These are phyloP conservation scores for Lepidochrysops patricia DNA, from an alignment of 2,888 invertebrate species.

Conservation along the genomic window DNA sequence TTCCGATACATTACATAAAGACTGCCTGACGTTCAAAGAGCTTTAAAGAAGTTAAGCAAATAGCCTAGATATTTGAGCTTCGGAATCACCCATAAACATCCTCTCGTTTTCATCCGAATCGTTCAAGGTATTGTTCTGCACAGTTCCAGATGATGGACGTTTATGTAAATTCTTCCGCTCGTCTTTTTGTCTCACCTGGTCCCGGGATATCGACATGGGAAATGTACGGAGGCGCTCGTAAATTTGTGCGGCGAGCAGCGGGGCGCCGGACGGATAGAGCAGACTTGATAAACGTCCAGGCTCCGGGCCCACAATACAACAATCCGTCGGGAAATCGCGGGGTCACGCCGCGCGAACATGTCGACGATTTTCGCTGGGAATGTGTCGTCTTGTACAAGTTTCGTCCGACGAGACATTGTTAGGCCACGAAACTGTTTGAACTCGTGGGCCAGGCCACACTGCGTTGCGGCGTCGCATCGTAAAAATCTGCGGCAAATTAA, in stretches of 20 bases:
- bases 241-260: constrained; percentile 70
- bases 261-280: constrained; percentile 66
- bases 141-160: neutral
- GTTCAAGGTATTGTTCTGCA: neutral
- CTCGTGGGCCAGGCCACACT: too few relatives aligned
- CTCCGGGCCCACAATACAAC: constrained; percentile 35
- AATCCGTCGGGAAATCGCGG: constrained; percentile 22
- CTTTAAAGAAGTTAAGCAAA: too few relatives aligned
- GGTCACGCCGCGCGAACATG: constrained; percentile 6
- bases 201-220: constrained; percentile 39
- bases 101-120: too few relatives aligned
- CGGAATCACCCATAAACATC: too few relatives aligned
- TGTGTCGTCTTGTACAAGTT: too few relatives aligned
- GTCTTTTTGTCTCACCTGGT: constrained; percentile 54
- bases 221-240: constrained; percentile 64
- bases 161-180: neutral
- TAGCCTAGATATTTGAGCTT: too few relatives aligned
- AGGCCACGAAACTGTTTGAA: too few relatives aligned
- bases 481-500: too few relatives aligned
- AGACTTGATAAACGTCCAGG: constrained; percentile 57
- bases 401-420: neutral
- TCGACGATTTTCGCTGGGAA: neutral
- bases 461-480: too few relatives aligned
- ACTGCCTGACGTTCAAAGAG: too few relatives aligned
- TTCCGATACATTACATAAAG: too few relatives aligned